Evolutionary conservation across 1,140 invertebrate species (phyloP).

Genomic region (Dendrolimus kikuchii): DNA sequence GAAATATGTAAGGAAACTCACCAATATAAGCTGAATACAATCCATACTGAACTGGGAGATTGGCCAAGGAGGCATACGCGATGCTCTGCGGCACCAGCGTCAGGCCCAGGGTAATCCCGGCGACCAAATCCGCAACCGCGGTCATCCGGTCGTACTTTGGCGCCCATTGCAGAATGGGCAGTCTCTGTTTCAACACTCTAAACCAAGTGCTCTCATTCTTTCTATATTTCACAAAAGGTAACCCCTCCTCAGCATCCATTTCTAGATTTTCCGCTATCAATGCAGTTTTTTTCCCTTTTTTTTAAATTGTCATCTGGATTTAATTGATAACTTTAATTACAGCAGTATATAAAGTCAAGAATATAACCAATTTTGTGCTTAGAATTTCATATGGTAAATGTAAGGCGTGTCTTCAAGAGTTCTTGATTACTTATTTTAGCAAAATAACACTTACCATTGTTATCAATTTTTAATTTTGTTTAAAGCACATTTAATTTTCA

Average conservation of each 20-base stretch:
- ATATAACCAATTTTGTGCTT: too few species aligned
- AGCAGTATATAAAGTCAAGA: too few species aligned
- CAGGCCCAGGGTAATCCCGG: constrained; percentile 85
- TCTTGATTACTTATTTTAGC: too few species aligned
- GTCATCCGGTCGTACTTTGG: constrained; percentile 74
- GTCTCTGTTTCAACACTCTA: constrained; percentile 29
- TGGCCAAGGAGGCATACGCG: constrained; percentile 84
- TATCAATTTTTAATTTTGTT: too few species aligned
- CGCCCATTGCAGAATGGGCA: constrained; percentile 77
- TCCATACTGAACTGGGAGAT: constrained; percentile 80
- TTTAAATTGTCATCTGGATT: not conserved
- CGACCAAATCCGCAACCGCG: constrained; percentile 78
- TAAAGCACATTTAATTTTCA: too few species aligned
- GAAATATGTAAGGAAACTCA: constrained; percentile 18
- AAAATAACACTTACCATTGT: too few species aligned
- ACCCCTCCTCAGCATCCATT: constrained; percentile 26
- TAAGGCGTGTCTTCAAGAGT: too few species aligned
- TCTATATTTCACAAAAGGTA: constrained; percentile 3
- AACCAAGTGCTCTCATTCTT: constrained; percentile 16
- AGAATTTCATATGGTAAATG: too few species aligned
- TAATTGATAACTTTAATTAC: too few species aligned
- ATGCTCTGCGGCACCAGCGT: constrained; percentile 90
- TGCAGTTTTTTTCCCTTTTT: not conserved
- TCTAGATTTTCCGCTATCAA: not conserved
- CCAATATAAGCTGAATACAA: constrained; percentile 70